Conservation (phyloP, 2,797 vertebrate species). For the Acipenser oxyrinchus region DNA sequence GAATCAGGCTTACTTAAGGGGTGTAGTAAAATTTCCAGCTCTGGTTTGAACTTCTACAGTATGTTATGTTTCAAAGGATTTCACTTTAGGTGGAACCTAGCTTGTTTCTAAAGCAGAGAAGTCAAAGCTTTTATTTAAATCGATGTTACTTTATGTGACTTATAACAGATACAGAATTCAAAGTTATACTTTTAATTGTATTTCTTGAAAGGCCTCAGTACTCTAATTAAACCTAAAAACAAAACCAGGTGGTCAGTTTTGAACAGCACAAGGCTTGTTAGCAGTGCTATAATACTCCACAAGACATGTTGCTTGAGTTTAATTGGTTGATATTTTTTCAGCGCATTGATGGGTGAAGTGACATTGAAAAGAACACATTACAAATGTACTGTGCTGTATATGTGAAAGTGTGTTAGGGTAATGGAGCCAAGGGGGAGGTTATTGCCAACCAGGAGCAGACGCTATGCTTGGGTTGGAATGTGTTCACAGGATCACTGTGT, state of each 20-base stretch:
- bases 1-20: constrained; percentile 25
- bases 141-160: no score
- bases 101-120: no score
- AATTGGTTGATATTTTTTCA: not conserved
- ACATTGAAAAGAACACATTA: constrained; percentile 1
- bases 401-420: constrained; percentile 30
- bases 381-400: constrained; percentile 1
- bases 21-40: constrained; percentile 29
- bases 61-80: no score
- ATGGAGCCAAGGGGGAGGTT: constrained; percentile 23
- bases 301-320: not conserved
- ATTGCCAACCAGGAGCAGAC: constrained; percentile 14
- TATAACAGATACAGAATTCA: no score
- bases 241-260: no score
- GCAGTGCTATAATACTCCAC: constrained; percentile 19
- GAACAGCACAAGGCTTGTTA: not conserved
- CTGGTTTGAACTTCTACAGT: not conserved
- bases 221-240: no score
- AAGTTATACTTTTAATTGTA: no score
- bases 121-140: no score
- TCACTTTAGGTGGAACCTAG: no score
- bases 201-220: no score
- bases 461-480: constrained; percentile 21
- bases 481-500: constrained; percentile 20
- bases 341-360: constrained; percentile 3